phyloP scores from a whole-genome alignment of 1,140 invertebrate species.

The Ridgeia piscesae region DNA sequence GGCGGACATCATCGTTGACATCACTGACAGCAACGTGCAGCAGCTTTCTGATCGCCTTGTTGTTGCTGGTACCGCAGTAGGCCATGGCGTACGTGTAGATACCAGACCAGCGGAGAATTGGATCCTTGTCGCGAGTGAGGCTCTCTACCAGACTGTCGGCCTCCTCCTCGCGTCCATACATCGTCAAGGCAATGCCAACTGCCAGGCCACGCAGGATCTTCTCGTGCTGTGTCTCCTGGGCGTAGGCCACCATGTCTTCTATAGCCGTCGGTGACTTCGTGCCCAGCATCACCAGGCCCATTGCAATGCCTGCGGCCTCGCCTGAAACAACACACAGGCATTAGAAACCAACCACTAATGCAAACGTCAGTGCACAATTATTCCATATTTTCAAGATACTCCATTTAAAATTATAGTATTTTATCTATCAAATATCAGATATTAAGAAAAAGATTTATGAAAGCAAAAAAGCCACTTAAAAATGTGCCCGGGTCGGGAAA shows the following conservation, averaged over 20 bases:
- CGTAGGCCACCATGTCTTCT: constrained; percentile 86
- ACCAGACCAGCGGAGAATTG: constrained; percentile 72
- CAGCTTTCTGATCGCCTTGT: constrained; percentile 90
- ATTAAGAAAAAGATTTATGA: too few species aligned
- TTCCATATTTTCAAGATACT: too few species aligned
- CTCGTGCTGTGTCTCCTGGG: constrained; percentile 91
- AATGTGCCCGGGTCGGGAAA: too few species aligned
- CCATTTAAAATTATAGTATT: too few species aligned
- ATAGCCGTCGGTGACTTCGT: constrained; percentile 85
- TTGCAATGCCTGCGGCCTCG: constrained; percentile 95
- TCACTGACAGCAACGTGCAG: constrained; percentile 97
- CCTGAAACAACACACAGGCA: constrained; percentile 35
- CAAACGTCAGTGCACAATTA: not conserved
- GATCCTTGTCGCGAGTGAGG: constrained; percentile 69
- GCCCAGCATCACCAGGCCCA: constrained; percentile 98
- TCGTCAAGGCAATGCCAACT: constrained; percentile 92
- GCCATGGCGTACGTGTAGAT: constrained; percentile 99
- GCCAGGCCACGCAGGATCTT: constrained; percentile 95
- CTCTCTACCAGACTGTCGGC: constrained; percentile 91
- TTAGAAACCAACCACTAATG: not conserved
- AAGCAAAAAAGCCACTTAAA: too few species aligned
- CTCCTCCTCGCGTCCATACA: constrained; percentile 95
- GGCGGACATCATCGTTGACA: constrained; percentile 97
- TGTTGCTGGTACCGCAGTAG: constrained; percentile 97
- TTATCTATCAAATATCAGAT: too few species aligned